phyloP scores from a whole-genome alignment of 2,797 vertebrate species.

The Brachymystax lenok region DNA sequence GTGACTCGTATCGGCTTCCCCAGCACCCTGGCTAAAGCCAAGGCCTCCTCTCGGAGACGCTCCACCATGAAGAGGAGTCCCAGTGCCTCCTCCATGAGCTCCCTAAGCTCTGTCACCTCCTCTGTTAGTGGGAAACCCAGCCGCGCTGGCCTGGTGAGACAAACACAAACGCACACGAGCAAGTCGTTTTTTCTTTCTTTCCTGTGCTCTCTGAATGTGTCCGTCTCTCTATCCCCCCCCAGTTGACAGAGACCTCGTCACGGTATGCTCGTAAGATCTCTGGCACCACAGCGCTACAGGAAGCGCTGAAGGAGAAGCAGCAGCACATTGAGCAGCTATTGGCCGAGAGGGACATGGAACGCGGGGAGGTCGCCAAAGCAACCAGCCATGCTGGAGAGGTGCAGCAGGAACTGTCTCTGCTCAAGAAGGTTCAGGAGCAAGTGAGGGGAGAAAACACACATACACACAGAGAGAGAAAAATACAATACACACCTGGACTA shows the following conservation, averaged over 20 bases:
- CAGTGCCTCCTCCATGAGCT: slow-evolving; percentile 94
- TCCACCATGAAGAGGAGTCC: slow-evolving; percentile 90
- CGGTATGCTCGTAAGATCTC: slow-evolving; percentile 96
- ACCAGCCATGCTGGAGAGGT: slow-evolving; percentile 94
- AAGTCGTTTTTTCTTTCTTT: slow-evolving; percentile 46
- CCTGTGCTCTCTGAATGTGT: slow-evolving; percentile 84
- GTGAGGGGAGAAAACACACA: slow-evolving; percentile 64
- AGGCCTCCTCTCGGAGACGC: slow-evolving; percentile 84
- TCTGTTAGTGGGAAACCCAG: slow-evolving; percentile 96
- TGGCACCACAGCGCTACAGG: slow-evolving; percentile 95
- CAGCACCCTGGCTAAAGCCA: slow-evolving; percentile 94
- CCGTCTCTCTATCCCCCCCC: slow-evolving; percentile 60
- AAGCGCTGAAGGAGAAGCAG: slow-evolving; percentile 98
- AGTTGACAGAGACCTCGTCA: slow-evolving; percentile 98
- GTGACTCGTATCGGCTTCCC: slow-evolving; percentile 97
- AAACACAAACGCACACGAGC: background rate
- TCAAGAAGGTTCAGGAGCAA: slow-evolving; percentile 93
- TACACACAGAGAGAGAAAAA: background rate
- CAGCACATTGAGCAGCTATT: slow-evolving; percentile 98
- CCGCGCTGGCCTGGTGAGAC: slow-evolving; percentile 93
- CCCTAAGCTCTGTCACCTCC: slow-evolving; percentile 94
- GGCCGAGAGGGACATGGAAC: slow-evolving; percentile 94
- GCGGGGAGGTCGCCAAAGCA: slow-evolving; percentile 95
- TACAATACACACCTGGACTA: background rate
- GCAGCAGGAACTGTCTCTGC: slow-evolving; percentile 87